Evolutionary conservation across 2,113 vertebrate genomes (phyloP), one percentile per base, ranked within the genome.

Genomic region (Elaphurus davidianus): DNA sequence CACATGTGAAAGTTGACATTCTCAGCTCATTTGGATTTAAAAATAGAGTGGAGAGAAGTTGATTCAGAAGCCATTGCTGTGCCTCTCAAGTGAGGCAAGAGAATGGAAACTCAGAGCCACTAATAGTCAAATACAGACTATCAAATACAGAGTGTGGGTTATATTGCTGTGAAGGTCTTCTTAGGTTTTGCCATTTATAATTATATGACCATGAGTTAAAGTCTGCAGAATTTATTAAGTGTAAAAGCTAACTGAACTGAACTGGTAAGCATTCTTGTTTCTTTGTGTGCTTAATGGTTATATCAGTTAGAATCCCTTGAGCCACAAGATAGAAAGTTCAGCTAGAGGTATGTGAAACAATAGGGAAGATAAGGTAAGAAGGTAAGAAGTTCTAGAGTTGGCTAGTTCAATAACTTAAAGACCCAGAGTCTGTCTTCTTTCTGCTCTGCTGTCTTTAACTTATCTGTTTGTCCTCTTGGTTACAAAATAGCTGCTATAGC

Each of bases 1-100:
- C 33, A 50, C 40, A 11, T 52, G 79, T 84, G 45, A 81, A 87
- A 92, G 50, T 74, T 88, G 52, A 81, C 47, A 55, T 96, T 74
- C 86, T 86, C 40, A 28, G 74, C n/a, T 94, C 82, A 7, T 45
- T 64, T 47, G 55, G 78, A 47, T 93, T 97, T 97, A 91, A 92
- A 97, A 94, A 90, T 50, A 93, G 82, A 57, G 43, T 21, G n/a
- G 59, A 87, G 62, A 33, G 30, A 87, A 83, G 84, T 7, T 40
- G 87, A 64, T 47, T 60, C 6, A 55, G 87, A 96, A 54, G 79
- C 90, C 57, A 28, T 23, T 47, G 57, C 57, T 90, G 45, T 30
- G 27, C n/a, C 81, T n/a, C n/a, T 30, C 43, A n/a, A 67, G 21
- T 15, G 33, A 47, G 2, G 40, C 85, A 43, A 79, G 89, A 57